These are phyloP conservation scores for Nymphalis polychloros DNA, from an alignment of 2,888 invertebrate genomes.

Conservation along the genomic window DNA sequence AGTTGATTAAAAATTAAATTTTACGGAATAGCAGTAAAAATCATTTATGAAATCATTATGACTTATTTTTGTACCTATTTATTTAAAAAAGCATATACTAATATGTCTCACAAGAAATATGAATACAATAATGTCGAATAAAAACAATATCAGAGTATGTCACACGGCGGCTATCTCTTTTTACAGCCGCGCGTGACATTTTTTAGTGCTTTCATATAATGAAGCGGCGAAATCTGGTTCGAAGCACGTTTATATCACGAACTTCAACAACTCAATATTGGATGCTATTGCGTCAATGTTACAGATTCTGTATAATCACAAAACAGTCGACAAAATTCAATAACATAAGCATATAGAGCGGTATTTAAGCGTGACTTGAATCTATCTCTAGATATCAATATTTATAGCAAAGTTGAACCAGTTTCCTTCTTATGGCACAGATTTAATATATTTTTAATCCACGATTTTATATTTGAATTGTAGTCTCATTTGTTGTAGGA, in stretches of 20 bases:
- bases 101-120: neutral
- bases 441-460: no score
- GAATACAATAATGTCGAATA: neutral
- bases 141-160: neutral
- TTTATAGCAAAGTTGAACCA: no score
- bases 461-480: no score
- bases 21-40: no score
- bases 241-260: constrained; percentile 37
- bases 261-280: constrained; percentile 12
- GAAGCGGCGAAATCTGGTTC: constrained; percentile 35
- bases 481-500: no score
- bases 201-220: constrained; percentile 31
- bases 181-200: constrained; percentile 32
- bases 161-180: constrained; percentile 20
- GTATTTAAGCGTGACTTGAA: neutral
- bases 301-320: constrained; percentile 12
- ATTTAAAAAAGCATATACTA: neutral
- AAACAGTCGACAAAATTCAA: constrained; percentile 11
- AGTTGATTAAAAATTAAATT: no score
- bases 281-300: constrained; percentile 23
- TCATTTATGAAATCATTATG: no score
- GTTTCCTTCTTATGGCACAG: no score
- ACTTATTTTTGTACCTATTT: no score
- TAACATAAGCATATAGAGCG: neutral
- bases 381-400: no score